Evolutionary conservation across 2,888 invertebrate genomes (phyloP).

Genomic region (Heliconius sara): DNA sequence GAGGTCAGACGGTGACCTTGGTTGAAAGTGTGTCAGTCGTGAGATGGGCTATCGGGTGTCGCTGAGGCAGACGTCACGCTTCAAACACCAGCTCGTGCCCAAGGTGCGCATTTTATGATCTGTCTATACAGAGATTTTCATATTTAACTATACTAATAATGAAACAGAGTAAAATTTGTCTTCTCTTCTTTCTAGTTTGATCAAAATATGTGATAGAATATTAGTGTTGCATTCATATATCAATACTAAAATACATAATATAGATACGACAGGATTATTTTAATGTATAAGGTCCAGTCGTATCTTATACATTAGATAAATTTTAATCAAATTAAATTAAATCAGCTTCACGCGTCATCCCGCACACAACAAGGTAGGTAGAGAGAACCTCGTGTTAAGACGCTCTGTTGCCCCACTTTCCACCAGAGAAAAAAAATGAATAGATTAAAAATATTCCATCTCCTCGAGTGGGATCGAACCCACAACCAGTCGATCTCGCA

Average conservation of each 20-base stretch:
- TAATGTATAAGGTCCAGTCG: too few relatives aligned
- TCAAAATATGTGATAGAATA: background rate
- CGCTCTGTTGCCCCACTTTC: too few relatives aligned
- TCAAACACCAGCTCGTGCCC: slow-evolving; percentile 59
- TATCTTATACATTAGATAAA: background rate
- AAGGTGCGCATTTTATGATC: slow-evolving; percentile 24
- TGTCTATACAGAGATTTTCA: background rate
- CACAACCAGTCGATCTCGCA: too few relatives aligned
- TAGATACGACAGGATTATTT: background rate
- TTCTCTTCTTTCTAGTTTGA: slow-evolving; percentile 22
- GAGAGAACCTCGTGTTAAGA: too few relatives aligned
- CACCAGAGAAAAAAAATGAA: too few relatives aligned
- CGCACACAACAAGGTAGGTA: too few relatives aligned
- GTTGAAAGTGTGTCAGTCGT: slow-evolving; percentile 79
- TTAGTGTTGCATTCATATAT: background rate
- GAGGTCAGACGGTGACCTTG: slow-evolving; percentile 82
- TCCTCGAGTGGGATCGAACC: too few relatives aligned
- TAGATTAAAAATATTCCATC: too few relatives aligned
- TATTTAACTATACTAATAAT: background rate
- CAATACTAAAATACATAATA: background rate
- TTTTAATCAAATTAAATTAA: too few relatives aligned
- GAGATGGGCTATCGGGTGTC: slow-evolving; percentile 79
- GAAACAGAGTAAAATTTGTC: background rate
- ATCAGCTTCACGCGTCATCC: too few relatives aligned
- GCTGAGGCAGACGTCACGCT: slow-evolving; percentile 82